phyloP scores from a whole-genome alignment of 1,140 invertebrate genomes.

The Drosophila leontia region DNA sequence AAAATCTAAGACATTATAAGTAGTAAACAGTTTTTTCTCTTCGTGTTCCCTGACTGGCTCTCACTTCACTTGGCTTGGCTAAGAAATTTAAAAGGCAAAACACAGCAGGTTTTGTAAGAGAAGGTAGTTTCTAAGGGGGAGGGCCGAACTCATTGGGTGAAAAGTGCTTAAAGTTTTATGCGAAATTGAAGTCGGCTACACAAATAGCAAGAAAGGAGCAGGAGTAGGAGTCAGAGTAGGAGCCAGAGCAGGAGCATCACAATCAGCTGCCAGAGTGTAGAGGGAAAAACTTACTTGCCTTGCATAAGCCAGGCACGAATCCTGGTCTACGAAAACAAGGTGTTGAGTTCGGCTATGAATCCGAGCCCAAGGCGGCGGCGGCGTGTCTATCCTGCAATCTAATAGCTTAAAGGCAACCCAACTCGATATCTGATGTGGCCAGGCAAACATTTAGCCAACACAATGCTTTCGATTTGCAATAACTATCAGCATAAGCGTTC shows the following conservation, averaged over 20 bases:
- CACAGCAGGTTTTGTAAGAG: slow-evolving; percentile 4
- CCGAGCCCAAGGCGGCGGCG: slow-evolving; percentile 1
- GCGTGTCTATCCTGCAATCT: slow-evolving; percentile 25
- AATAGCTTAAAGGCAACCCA: slow-evolving; percentile 37
- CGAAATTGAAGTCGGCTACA: slow-evolving; percentile 72
- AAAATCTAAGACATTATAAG: neutral
- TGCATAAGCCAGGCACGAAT: slow-evolving; percentile 35
- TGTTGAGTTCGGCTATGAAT: slow-evolving; percentile 32
- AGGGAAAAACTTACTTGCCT: slow-evolving; percentile 12
- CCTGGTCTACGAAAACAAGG: slow-evolving; percentile 19
- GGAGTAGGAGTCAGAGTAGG: neutral
- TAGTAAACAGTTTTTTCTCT: neutral
- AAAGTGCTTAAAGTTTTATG: slow-evolving; percentile 80
- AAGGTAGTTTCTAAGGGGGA: slow-evolving; percentile 11
- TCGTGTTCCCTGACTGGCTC: neutral
- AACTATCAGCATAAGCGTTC: slow-evolving; percentile 36
- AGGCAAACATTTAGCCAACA: slow-evolving; percentile 34
- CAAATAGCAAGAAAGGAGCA: slow-evolving; percentile 37
- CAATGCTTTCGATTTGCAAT: slow-evolving; percentile 37
- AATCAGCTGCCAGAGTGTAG: neutral
- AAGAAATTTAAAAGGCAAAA: slow-evolving; percentile 34
- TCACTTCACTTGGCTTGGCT: slow-evolving; percentile 7
- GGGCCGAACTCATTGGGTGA: slow-evolving; percentile 41
- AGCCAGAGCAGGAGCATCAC: neutral
- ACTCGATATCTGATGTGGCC: slow-evolving; percentile 31